These are phyloP conservation scores for Melipona bicolor DNA, from an alignment of 2,888 invertebrate species.

Conservation along the genomic window DNA sequence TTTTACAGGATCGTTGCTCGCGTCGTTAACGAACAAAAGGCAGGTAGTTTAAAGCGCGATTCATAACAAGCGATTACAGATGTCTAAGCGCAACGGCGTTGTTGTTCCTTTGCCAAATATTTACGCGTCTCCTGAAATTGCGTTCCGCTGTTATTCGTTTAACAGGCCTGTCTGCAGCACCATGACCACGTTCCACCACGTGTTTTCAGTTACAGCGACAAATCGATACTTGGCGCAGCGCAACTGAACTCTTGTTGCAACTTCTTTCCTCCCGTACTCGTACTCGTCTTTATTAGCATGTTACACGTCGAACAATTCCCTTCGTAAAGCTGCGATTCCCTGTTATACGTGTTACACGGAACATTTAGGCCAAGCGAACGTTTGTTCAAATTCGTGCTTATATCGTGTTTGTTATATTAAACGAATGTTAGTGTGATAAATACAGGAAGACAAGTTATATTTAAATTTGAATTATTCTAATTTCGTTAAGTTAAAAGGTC, in stretches of 20 bases:
- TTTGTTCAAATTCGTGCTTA: too few species aligned
- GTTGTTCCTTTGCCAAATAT: conserved; percentile 4
- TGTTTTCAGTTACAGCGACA: neutral
- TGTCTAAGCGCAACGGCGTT: neutral
- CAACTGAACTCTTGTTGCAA: neutral
- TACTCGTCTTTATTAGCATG: conserved; percentile 40
- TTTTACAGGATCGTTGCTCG: neutral
- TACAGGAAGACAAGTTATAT: too few species aligned
- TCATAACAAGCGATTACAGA: neutral
- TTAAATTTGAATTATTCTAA: too few species aligned
- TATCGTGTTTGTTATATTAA: too few species aligned
- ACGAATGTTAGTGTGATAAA: too few species aligned
- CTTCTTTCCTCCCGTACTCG: neutral
- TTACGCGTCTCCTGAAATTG: neutral
- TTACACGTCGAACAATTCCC: conserved; percentile 36
- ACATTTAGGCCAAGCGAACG: too few species aligned
- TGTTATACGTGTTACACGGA: too few species aligned
- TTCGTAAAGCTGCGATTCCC: too few species aligned
- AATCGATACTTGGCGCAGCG: conserved; percentile 15
- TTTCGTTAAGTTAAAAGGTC: too few species aligned
- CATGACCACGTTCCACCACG: neutral
- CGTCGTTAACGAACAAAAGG: neutral
- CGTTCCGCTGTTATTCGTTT: conserved; percentile 15
- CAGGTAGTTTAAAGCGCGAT: neutral
- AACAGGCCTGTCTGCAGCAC: neutral